Percentiles rank a stretch among this genome's conserved stretches.
Evolutionary conservation across 2,797 vertebrate genomes (phyloP).

Genomic region (Nyctalus aviator): DNA sequence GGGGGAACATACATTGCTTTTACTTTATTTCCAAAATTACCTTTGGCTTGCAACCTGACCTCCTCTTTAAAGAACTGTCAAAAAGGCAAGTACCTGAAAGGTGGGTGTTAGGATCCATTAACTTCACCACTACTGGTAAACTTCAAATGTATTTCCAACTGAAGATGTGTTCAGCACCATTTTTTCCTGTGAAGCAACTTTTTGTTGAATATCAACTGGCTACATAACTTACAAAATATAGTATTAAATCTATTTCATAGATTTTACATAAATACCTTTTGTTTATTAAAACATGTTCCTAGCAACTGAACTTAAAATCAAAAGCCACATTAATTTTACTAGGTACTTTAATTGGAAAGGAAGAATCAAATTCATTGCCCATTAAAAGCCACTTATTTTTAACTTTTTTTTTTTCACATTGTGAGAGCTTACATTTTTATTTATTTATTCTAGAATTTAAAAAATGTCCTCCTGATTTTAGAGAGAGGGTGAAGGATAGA

Average conservation of each 20-base stretch:
- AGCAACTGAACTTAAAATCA: constrained; percentile 39
- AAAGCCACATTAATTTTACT: constrained; percentile 35
- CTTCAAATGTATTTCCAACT: not conserved
- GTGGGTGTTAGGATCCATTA: not conserved
- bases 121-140: not conserved
- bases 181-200: not conserved
- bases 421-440: not conserved
- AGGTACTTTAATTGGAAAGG: constrained; percentile 33
- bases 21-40: constrained; percentile 10
- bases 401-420: not conserved
- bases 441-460: not conserved
- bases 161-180: not conserved
- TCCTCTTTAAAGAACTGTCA: not conserved
- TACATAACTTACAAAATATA: constrained; percentile 25
- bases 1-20: not conserved
- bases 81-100: not conserved
- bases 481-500: no score
- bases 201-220: constrained; percentile 48
- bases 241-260: constrained; percentile 17
- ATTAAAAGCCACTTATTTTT: not conserved
- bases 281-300: not conserved
- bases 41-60: not conserved
- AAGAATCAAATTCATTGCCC: not conserved
- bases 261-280: not conserved
- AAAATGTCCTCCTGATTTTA: no score